Percentiles rank a stretch among this genome's conserved stretches.
Evolutionary conservation across 2,113 vertebrate genomes (phyloP).

Genomic region (Arizona elegans): DNA sequence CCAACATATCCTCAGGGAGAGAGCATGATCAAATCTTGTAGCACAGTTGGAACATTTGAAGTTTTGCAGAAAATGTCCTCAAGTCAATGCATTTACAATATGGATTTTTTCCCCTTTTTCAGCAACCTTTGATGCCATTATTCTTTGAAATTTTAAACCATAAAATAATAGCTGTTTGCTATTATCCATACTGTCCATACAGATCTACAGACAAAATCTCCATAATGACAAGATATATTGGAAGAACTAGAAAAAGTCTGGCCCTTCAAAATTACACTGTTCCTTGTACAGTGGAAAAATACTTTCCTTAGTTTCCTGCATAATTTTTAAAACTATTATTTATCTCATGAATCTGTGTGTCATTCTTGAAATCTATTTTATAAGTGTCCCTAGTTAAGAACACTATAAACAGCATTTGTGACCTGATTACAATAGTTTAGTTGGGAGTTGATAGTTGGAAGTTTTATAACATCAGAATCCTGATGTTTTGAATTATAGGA

Average conservation of each 20-base stretch:
- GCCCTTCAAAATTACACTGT: not conserved
- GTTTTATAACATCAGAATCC: not conserved
- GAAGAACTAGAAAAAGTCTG: not conserved
- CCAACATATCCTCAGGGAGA: slow-evolving; percentile 7
- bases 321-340: not conserved
- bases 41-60: not conserved
- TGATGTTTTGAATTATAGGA: not conserved
- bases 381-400: not conserved
- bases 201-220: not conserved
- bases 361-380: not conserved
- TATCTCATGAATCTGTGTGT: not conserved
- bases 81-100: not conserved
- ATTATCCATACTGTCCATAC: not conserved
- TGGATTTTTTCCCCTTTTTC: not conserved
- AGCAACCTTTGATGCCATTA: not conserved
- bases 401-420: not conserved
- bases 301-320: not conserved
- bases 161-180: not conserved
- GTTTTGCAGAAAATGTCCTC: not conserved
- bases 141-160: not conserved
- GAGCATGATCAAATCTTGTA: not conserved
- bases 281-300: not conserved
- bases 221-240: not conserved
- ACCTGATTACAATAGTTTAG: not conserved
- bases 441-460: slow-evolving; percentile 1